Conservation (phyloP, 2,113 vertebrate genomes). For the Dipodomys ordii region DNA sequence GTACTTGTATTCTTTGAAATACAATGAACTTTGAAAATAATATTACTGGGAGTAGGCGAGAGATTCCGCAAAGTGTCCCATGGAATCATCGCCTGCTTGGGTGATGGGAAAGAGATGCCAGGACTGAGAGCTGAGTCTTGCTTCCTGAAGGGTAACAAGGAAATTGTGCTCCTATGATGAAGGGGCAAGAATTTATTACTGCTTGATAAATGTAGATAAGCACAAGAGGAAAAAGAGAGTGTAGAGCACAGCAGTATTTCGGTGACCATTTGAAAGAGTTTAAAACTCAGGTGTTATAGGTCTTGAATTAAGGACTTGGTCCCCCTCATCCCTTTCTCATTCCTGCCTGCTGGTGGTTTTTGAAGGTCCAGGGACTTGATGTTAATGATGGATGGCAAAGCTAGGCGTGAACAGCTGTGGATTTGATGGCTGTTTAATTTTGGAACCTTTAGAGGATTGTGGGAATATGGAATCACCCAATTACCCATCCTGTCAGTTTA, state of each 20-base stretch:
- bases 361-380: constrained; percentile 46
- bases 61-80: background rate
- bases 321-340: background rate
- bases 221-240: background rate
- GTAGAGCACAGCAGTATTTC: accelerated
- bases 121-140: background rate
- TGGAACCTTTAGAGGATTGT: constrained; percentile 82
- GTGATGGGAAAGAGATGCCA: accelerated
- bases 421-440: constrained; percentile 84
- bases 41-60: accelerated
- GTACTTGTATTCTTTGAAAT: background rate
- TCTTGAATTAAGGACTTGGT: background rate
- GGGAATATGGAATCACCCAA: constrained; percentile 79
- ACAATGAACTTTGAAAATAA: constrained; percentile 6
- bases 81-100: accelerated
- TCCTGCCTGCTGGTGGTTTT: constrained; percentile 40
- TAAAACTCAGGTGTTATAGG: background rate
- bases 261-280: background rate
- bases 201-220: background rate
- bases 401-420: constrained; percentile 85
- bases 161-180: background rate
- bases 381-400: constrained; percentile 78
- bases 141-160: background rate
- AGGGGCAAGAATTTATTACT: background rate
- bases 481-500: constrained; percentile 66